phyloP scores from a whole-genome alignment of 2,113 vertebrate species.

The Pholis gunnellus region DNA sequence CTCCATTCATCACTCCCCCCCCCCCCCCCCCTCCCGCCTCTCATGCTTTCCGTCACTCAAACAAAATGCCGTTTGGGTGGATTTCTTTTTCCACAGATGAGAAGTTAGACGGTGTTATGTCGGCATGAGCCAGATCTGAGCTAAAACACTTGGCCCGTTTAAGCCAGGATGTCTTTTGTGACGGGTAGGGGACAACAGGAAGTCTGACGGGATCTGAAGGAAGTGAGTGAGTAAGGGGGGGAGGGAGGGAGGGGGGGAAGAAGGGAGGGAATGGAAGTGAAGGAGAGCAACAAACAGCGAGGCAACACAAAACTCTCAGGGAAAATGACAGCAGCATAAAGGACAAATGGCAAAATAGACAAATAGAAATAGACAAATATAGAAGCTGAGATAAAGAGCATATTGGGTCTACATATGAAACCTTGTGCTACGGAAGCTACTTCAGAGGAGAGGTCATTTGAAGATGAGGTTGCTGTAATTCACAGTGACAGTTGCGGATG shows the following conservation, averaged over 20 bases:
- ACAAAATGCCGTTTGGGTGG: constrained; percentile 11
- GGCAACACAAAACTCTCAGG: constrained; percentile 6
- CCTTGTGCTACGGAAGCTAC: constrained; percentile 12
- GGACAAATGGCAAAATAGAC: background rate
- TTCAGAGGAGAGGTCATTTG: constrained; percentile 39
- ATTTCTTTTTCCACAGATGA: constrained; percentile 30
- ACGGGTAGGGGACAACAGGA: constrained; percentile 77
- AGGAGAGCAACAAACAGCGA: constrained; percentile 43
- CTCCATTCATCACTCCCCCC: constrained; percentile 1
- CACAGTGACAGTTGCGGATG: constrained; percentile 52
- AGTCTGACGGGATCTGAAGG: constrained; percentile 74
- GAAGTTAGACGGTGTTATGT: constrained; percentile 9
- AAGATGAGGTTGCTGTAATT: constrained; percentile 59
- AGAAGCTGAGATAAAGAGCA: background rate
- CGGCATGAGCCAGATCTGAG: constrained; percentile 23
- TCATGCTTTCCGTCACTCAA: constrained; percentile 14
- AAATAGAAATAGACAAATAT: background rate
- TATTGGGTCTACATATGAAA: background rate
- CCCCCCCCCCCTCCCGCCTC: background rate
- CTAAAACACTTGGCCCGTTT: constrained; percentile 38
- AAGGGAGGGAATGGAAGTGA: constrained; percentile 30
- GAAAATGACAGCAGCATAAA: background rate
- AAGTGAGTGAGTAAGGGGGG: constrained; percentile 64
- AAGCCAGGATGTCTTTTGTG: constrained; percentile 79
- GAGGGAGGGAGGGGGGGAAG: constrained; percentile 31